Conservation (phyloP, 2,888 invertebrate genomes). For the Auanema sp. region DNA sequence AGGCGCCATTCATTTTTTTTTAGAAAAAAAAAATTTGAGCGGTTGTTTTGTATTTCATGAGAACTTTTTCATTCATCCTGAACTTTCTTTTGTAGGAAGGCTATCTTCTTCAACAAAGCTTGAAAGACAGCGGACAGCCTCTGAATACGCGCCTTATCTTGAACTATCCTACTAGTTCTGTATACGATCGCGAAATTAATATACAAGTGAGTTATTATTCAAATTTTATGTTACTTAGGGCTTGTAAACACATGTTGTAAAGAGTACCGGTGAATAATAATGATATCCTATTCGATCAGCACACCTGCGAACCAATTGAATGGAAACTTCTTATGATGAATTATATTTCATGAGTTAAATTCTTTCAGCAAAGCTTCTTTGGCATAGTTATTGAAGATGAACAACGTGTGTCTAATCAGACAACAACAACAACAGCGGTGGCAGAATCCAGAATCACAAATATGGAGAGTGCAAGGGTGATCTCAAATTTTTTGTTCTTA, state of each 20-base stretch:
- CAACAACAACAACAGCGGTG: neutral
- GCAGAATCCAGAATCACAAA: constrained; percentile 25
- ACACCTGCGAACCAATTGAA: neutral
- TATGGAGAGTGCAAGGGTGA: constrained; percentile 32
- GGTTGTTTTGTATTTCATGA: too few species aligned
- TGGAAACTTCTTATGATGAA: constrained; percentile 6
- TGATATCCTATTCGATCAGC: neutral
- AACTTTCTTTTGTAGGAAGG: constrained; percentile 31
- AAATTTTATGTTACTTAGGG: constrained; percentile 6
- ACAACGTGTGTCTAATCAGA: constrained; percentile 13
- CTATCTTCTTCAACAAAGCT: constrained; percentile 32
- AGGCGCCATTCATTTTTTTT: too few species aligned
- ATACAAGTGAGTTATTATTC: constrained; percentile 32
- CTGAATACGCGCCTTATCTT: constrained; percentile 44
- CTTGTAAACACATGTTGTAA: constrained; percentile 12
- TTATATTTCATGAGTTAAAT: constrained; percentile 27
- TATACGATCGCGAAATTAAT: constrained; percentile 55
- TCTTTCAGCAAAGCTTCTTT: constrained; percentile 16
- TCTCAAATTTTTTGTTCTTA: neutral
- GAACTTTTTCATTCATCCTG: too few species aligned
- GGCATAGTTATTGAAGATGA: constrained; percentile 37
- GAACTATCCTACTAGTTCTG: constrained; percentile 49
- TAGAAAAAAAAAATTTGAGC: too few species aligned
- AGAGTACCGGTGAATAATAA: neutral
- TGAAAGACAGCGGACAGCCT: constrained; percentile 5